Conservation (phyloP, 2,888 invertebrate species). For the Hoplodrina ambigua region DNA sequence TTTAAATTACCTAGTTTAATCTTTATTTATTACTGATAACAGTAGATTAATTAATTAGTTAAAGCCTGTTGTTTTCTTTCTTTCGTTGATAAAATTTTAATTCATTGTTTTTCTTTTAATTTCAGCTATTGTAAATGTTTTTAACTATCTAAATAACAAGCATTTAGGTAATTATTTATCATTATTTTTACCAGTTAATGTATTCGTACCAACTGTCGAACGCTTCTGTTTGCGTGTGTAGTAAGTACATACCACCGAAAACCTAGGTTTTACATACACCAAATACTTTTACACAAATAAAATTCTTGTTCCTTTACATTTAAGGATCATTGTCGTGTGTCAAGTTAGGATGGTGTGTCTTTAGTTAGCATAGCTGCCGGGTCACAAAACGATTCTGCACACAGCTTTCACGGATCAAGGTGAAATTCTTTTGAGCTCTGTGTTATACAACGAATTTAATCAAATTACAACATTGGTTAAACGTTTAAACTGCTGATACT, state of each 20-base stretch:
- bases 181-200: constrained; percentile 32
- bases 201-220: constrained; percentile 42
- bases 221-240: constrained; percentile 28
- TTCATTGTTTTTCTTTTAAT: background rate
- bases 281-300: constrained; percentile 1
- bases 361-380: constrained; percentile 35
- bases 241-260: constrained; percentile 4
- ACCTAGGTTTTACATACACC: constrained; percentile 26
- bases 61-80: background rate
- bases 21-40: constrained; percentile 3
- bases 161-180: constrained; percentile 9
- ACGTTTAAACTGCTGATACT: constrained; percentile 36
- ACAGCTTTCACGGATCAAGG: constrained; percentile 82
- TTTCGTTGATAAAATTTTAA: background rate
- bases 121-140: background rate
- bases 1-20: background rate
- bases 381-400: constrained; percentile 60
- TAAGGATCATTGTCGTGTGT: constrained; percentile 38
- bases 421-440: constrained; percentile 75
- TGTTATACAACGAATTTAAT: constrained; percentile 48
- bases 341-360: constrained; percentile 29
- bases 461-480: constrained; percentile 41
- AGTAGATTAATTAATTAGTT: constrained; percentile 2
- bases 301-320: background rate
- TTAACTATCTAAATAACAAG: background rate